phyloP scores from a whole-genome alignment of 2,797 vertebrate species.

The Valencia hispanica region DNA sequence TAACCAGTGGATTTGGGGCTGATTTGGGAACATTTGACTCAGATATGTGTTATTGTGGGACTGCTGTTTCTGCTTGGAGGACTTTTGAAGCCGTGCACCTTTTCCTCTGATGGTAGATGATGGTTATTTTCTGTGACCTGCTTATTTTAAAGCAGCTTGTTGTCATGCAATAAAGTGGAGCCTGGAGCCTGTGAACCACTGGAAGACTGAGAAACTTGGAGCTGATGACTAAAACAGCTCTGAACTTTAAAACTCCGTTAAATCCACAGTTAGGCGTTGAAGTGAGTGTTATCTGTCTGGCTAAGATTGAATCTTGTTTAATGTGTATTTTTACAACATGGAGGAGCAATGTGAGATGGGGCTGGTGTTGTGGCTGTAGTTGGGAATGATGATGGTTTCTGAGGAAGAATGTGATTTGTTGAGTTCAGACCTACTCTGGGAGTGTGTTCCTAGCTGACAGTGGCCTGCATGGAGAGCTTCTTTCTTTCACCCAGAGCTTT shows the following conservation, averaged over 20 bases:
- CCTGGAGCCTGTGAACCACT: background rate
- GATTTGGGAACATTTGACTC: background rate
- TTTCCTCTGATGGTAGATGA: background rate
- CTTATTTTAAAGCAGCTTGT: background rate
- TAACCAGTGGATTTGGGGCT: slow-evolving; percentile 8
- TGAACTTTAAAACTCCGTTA: background rate
- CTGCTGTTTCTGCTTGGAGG: background rate
- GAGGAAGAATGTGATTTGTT: too few relatives aligned
- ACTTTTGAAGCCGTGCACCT: background rate
- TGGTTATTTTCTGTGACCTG: background rate
- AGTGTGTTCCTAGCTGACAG: slow-evolving; percentile 13
- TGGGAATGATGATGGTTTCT: background rate
- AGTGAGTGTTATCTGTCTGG: background rate
- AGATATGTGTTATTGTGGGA: slow-evolving; percentile 3
- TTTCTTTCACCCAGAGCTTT: slow-evolving; percentile 53
- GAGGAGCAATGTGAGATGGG: too few relatives aligned
- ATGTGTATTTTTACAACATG: background rate
- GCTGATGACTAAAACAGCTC: background rate
- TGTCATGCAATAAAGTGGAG: background rate
- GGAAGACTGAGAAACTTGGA: slow-evolving; percentile 28
- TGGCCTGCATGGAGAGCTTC: slow-evolving; percentile 38
- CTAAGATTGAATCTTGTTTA: background rate
- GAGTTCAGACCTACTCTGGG: background rate
- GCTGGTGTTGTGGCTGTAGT: background rate
- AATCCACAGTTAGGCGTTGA: background rate